Base-by-base conservation (phyloP, 2,797 vertebrate genomes). In the Hoplostethus atlanticus region DNA sequence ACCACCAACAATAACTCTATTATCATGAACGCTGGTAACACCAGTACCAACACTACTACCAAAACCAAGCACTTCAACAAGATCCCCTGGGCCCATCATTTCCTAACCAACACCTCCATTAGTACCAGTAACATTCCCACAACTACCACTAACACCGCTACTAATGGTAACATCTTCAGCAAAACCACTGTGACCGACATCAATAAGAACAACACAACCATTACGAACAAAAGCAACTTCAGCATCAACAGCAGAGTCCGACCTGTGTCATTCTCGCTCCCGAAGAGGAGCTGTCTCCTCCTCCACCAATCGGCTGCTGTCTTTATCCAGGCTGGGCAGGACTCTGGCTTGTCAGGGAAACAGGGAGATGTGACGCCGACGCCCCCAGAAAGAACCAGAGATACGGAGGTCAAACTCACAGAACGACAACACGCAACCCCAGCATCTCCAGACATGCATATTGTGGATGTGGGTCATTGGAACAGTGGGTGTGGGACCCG, bases 201-300 rank as follows among this genome's bases (percentile, higher is more conserved):
- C 42, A 48, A 54, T 25, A 62, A 56, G 12, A 68, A 25, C 28
- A 44, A 34, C 56, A 13, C 12, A 66, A 13, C n/a, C n/a, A 51
- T n/a, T 25, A 47, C 47, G 1, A 58, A 65, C 15, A 40, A 60
- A 3, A 21, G 58, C 0, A 8, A 64, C 47, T 11, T 30, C 31
- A 42, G 36, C 11, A 0, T 30, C 52, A 79, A 8, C 13, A 28
- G 25, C 73, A 76, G 92, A 63, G 58, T 89, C 36, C 90, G 92
- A 0, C 92, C 92, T 0, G 90, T 93, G 21, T 92, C 91, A 55
- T 93, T 93, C 81, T 90, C 92, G 0, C 83, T 93, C 59, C 91
- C 91, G 6, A 93, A 93, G 59, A 80, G 91, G 71, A 92, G 78
- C 76, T 91, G 91, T 2, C 77, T 91, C 61, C 91, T 93, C 10